Base-by-base conservation (phyloP, 2,888 invertebrate genomes). In the Parascotia fuliginaria region DNA sequence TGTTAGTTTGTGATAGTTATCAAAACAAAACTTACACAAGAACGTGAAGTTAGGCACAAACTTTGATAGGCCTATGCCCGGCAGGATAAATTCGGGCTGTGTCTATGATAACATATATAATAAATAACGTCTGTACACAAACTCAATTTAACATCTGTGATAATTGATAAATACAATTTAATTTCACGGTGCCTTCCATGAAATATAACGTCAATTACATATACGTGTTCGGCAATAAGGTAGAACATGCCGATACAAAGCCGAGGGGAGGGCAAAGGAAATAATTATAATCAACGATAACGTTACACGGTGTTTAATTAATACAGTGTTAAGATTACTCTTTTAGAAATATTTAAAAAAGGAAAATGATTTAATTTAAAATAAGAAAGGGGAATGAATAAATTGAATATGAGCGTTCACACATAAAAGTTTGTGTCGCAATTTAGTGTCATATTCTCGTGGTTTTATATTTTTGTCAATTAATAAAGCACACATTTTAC, bases 231-330 rank as follows among this genome's bases (percentile, higher is more conserved):
- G 6, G 46, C 33, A 41, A 48, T 45, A 58, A 50, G 34, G 27
- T 13, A 32, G 38, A 34, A 59, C 43, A 55, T 55, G 16, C 46
- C 49, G 44, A 65, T 56, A 59, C 53, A 44, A 61, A 52, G 41
- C 42, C 33, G 19, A 33, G 33, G 37, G 28, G 12, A 2, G 34
- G 27, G 46, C 13, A 9, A 31, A 9, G 40, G 42, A 53, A 62
- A 62, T 63, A 60, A 65, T 65, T 45, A 56, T 57, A 46, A 64
- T 41, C 55, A 45, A 19, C 50, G 48, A 38, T 46, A 48, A 44
- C 48, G 32, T 48, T 52, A 51, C 51, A 49, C 32, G 19, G 15
- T 19, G 46, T 63, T 65, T 65, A 63, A 65, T 63, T 65, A 63
- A 65, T 65, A 41, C 36, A 29, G 28, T 14, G 39, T 14, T 50